Conservation (phyloP, 2,888 invertebrate species). For the Acronicta alni region DNA sequence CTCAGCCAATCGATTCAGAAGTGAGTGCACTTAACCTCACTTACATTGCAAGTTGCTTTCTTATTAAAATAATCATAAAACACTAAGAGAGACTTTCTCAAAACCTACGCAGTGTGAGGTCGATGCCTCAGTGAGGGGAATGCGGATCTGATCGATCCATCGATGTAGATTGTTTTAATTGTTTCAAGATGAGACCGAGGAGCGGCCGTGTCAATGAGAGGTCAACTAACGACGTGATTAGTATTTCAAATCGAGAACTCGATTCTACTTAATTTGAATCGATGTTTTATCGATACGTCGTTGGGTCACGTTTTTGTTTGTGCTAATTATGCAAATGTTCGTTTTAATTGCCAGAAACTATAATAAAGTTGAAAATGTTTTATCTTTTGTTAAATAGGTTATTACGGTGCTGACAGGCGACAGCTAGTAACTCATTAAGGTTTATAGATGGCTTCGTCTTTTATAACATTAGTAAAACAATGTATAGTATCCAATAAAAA, state of each 20-base stretch:
- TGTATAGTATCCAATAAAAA: slow-evolving; percentile 21
- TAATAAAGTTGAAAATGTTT: slow-evolving; percentile 46
- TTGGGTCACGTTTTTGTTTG: slow-evolving; percentile 49
- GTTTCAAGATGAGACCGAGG: slow-evolving; percentile 69
- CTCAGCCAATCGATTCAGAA: slow-evolving; percentile 50
- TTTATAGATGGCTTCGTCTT: slow-evolving; percentile 19
- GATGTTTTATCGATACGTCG: slow-evolving; percentile 55
- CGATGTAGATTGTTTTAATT: slow-evolving; percentile 80
- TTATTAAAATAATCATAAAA: slow-evolving; percentile 63
- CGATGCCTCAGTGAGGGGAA: slow-evolving; percentile 59
- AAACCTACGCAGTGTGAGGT: slow-evolving; percentile 62
- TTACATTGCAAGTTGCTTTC: slow-evolving; percentile 53
- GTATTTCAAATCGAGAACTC: slow-evolving; percentile 63
- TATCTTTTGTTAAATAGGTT: slow-evolving; percentile 46
- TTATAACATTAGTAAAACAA: slow-evolving; percentile 27
- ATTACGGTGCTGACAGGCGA: slow-evolving; percentile 12
- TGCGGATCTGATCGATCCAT: slow-evolving; percentile 71
- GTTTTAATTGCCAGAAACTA: slow-evolving; percentile 56
- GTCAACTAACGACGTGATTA: slow-evolving; percentile 73
- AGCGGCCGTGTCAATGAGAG: slow-evolving; percentile 76
- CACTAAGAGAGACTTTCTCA: slow-evolving; percentile 56
- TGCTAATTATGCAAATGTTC: slow-evolving; percentile 56
- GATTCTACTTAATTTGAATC: slow-evolving; percentile 58
- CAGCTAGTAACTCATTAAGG: slow-evolving; percentile 17
- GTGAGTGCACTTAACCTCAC: slow-evolving; percentile 56